These are phyloP conservation scores for Papilio demoleus DNA, from an alignment of 2,888 invertebrate genomes.

Conservation along the genomic window DNA sequence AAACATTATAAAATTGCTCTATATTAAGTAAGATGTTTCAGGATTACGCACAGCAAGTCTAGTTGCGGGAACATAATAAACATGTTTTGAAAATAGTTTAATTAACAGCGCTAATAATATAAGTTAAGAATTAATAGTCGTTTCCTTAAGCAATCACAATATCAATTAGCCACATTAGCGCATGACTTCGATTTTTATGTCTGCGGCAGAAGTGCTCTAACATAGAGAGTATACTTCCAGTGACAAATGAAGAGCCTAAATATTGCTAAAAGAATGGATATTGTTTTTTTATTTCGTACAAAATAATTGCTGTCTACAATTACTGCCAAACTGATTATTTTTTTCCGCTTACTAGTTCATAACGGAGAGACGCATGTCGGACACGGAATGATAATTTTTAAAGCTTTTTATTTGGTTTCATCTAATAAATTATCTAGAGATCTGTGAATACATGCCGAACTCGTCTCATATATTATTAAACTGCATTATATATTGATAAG, in stretches of 20 bases:
- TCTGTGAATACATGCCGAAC: neutral
- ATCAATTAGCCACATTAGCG: no score
- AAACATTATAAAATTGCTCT: no score
- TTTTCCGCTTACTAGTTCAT: neutral
- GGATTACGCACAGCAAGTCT: no score
- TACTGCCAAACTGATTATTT: neutral
- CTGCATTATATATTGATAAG: neutral
- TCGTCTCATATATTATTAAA: neutral
- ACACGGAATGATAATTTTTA: conserved; percentile 2
- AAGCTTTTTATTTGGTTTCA: neutral
- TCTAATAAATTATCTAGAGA: neutral
- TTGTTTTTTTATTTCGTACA: neutral
- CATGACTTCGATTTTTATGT: no score
- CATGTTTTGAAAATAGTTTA: no score
- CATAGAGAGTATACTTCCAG: neutral
- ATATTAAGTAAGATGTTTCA: neutral
- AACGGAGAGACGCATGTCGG: neutral
- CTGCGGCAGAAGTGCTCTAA: neutral
- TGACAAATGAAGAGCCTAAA: neutral
- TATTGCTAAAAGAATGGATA: neutral
- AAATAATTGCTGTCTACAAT: neutral
- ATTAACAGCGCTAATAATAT: no score
- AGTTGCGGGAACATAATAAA: no score
- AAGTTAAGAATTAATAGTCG: no score
- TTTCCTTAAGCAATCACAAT: no score